A percentile compares a stretch with the other conserved stretches of the same genome.
These are phyloP conservation scores for Lophotriccus pileatus DNA, from an alignment of 2,797 vertebrate genomes.

Conservation along the genomic window DNA sequence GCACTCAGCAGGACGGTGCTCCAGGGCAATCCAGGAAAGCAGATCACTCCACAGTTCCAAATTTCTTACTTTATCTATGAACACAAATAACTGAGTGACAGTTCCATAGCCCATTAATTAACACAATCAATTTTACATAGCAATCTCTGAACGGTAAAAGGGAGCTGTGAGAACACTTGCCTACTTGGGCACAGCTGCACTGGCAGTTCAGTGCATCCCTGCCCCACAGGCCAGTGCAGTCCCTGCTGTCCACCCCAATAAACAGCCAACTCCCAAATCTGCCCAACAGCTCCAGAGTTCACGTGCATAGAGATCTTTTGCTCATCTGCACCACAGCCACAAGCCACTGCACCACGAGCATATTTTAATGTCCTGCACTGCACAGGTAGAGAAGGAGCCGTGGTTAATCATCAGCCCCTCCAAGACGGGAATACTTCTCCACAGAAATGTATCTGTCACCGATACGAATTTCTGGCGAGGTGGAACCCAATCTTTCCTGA, in stretches of 20 bases:
- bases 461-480: not conserved
- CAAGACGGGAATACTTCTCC: not conserved
- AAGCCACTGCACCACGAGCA: not conserved
- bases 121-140: not conserved
- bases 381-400: not conserved
- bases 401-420: not conserved
- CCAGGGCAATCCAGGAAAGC: not conserved
- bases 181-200: not conserved
- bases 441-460: not conserved
- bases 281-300: not conserved
- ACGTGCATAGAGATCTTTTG: not conserved
- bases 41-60: not conserved
- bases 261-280: not conserved
- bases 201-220: not conserved
- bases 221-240: not conserved
- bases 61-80: not conserved
- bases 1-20: not conserved
- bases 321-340: not conserved
- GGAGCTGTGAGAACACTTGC: not conserved
- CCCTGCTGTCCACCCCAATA: not conserved
- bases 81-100: not conserved
- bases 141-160: not conserved
- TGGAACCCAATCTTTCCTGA: not conserved
- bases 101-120: not conserved
- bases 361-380: not conserved